Conservation (phyloP, 2,888 invertebrate genomes). For the Parnassius mnemosyne region DNA sequence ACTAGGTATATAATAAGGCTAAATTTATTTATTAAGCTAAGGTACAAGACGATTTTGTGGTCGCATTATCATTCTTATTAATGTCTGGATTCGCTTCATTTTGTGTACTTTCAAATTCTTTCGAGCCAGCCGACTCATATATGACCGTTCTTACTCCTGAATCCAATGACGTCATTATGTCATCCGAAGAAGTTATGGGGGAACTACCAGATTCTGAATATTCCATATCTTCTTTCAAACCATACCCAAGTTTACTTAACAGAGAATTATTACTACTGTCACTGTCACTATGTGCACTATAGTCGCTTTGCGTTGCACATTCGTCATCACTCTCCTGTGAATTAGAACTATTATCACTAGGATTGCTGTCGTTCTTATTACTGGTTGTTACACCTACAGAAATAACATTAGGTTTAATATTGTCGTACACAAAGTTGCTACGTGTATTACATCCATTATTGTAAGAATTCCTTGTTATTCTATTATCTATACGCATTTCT, state of each 20-base stretch:
- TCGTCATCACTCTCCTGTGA: background rate
- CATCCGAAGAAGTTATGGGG: slow-evolving; percentile 25
- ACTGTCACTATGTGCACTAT: background rate
- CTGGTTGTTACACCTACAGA: background rate
- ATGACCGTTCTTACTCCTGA: slow-evolving; percentile 43
- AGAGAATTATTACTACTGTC: slow-evolving; percentile 4
- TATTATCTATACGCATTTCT: too few species aligned
- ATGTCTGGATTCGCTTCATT: slow-evolving; percentile 17
- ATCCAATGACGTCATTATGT: slow-evolving; percentile 33
- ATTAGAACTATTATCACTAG: background rate
- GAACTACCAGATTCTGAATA: slow-evolving; percentile 21
- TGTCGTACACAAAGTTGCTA: background rate
- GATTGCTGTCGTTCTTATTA: background rate
- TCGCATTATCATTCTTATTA: slow-evolving; percentile 16
- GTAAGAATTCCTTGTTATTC: background rate
- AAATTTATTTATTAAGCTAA: background rate
- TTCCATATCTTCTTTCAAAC: background rate
- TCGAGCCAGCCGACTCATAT: slow-evolving; percentile 35
- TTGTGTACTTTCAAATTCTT: slow-evolving; percentile 16
- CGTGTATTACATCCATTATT: background rate
- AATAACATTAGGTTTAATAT: background rate
- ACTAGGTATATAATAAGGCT: too few species aligned
- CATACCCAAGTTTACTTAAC: background rate
- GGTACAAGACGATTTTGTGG: slow-evolving; percentile 11
- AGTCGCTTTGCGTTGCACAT: background rate